Evolutionary conservation across 2,797 vertebrate species (phyloP).

Genomic region (Girardinus metallicus): DNA sequence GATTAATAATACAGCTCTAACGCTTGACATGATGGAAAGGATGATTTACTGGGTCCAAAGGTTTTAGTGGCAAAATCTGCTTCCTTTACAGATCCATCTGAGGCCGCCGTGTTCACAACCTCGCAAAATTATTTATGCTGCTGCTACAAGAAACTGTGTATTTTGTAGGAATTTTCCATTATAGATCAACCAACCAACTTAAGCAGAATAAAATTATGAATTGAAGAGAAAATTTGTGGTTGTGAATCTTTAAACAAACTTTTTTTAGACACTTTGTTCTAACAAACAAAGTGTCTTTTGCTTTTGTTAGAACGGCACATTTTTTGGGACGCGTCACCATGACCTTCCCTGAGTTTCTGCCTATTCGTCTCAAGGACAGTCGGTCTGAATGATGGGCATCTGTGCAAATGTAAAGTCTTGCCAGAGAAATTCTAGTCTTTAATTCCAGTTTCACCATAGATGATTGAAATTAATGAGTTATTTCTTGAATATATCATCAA

Average conservation of each 20-base stretch:
- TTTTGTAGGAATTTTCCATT: neutral
- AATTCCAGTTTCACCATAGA: neutral
- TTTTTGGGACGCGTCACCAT: neutral
- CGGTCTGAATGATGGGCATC: too few species aligned
- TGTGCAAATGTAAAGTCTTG: neutral
- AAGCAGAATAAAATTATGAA: neutral
- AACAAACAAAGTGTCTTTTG: neutral
- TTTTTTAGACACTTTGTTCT: too few species aligned
- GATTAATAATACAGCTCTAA: constrained; percentile 54
- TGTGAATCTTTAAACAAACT: neutral
- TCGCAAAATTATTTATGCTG: neutral
- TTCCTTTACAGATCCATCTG: constrained; percentile 18
- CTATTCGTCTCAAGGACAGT: neutral
- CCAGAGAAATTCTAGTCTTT: neutral
- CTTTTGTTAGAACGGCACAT: neutral
- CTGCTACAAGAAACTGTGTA: neutral
- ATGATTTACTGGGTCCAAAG: constrained; percentile 56
- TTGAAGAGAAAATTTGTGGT: neutral
- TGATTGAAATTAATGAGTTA: neutral
- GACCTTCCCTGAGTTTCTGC: neutral
- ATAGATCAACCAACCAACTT: neutral
- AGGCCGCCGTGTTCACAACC: constrained; percentile 15
- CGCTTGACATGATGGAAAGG: constrained; percentile 36
- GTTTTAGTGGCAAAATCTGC: constrained; percentile 34
- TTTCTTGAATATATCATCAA: neutral